Evolutionary conservation across 2,797 vertebrate genomes (phyloP).

Genomic region (Peromyscus nudipes): DNA sequence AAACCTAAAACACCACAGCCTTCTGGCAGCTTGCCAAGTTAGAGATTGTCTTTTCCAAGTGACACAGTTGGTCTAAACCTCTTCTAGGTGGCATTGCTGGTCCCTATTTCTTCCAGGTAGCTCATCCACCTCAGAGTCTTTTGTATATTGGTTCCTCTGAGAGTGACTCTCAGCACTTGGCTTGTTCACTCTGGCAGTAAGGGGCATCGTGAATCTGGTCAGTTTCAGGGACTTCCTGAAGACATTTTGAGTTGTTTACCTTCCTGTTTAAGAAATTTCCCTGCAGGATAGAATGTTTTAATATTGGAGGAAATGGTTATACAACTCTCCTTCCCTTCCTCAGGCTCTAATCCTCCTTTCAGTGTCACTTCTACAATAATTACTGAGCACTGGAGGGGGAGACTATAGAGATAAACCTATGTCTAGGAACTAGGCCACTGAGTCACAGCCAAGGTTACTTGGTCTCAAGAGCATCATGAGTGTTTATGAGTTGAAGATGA

Average conservation of each 20-base stretch:
- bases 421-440: background rate
- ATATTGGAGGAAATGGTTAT: background rate
- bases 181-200: background rate
- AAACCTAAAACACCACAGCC: background rate
- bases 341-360: background rate
- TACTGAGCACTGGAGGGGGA: background rate
- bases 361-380: background rate
- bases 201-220: background rate
- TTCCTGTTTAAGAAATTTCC: background rate
- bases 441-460: too few species aligned
- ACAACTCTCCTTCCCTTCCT: background rate
- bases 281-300: background rate
- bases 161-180: background rate
- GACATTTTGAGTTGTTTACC: background rate
- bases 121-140: background rate
- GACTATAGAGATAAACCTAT: background rate
- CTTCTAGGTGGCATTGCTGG: background rate
- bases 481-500: background rate
- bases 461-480: background rate
- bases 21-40: background rate
- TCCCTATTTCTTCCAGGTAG: too few species aligned
- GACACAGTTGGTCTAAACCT: background rate
- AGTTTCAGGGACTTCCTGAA: background rate
- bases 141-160: background rate
- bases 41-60: background rate